phyloP scores from a whole-genome alignment of 2,113 vertebrate species.

The Parotia lawesii region DNA sequence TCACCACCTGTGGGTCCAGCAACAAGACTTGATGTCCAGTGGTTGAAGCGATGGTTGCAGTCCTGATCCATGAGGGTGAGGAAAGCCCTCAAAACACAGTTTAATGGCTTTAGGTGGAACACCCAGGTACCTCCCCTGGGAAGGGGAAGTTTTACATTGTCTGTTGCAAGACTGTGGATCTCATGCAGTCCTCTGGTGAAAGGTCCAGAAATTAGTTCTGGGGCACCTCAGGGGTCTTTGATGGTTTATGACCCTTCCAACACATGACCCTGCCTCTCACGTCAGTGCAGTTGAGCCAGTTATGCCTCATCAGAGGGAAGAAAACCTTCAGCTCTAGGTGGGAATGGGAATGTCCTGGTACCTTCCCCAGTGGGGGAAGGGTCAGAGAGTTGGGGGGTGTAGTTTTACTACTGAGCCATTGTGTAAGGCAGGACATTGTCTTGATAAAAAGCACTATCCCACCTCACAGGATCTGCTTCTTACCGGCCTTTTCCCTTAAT shows the following conservation, averaged over 20 bases:
- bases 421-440: neutral
- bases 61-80: neutral
- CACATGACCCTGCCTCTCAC: neutral
- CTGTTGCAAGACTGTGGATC: neutral
- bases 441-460: neutral
- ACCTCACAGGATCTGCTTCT: neutral
- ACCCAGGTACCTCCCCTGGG: neutral
- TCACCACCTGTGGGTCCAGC: neutral
- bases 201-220: neutral
- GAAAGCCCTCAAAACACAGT: neutral
- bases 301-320: neutral
- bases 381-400: neutral
- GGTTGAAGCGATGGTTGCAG: neutral
- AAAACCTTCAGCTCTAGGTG: neutral
- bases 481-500: neutral
- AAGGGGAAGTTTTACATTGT: neutral
- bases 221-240: rapidly evolving
- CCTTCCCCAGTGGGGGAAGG: neutral
- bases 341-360: neutral
- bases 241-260: neutral
- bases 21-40: neutral
- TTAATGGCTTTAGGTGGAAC: neutral
- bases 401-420: neutral
- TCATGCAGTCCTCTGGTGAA: neutral
- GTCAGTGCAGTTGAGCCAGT: neutral